Evolutionary conservation across 1,140 invertebrate species (phyloP), one percentile per base, ranked within the genome.

Genomic region (Chymomyza costata): DNA sequence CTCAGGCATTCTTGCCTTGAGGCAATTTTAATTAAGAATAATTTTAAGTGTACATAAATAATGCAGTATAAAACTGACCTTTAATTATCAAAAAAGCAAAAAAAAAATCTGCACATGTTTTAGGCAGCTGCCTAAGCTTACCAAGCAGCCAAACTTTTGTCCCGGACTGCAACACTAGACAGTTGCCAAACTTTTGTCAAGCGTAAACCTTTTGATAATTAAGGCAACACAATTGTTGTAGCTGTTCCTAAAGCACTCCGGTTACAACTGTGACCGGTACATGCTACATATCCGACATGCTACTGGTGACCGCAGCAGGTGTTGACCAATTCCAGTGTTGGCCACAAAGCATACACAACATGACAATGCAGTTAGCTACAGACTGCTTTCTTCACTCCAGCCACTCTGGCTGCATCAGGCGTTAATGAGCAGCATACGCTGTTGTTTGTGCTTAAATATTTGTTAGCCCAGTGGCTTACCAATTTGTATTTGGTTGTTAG

Each of bases 181-280:
- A 78, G 71, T 76, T 76, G 71, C 71, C 71, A 76, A 78, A 76
- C 66, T 78, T 76, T 76, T 76, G 71, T 76, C 71, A 66, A 78
- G 71, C 71, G 71, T 71, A 76, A 76, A 76, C 71, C 71, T 66
- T n/a, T 71, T 76, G 71, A 76, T 76, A 76, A 76, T 76, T 76
- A 71, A 78, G 65, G 71, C 66, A 63, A 15, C 40, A 28, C 2
- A 43, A 31, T 31, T 14, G 10, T 11, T 21, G 25, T 3, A 43
- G 14, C 28, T 0, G 32, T n/a, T n/a, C n/a, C n/a, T n/a, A n/a
- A n/a, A n/a, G 14, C 51, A 47, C 17, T 16, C 32, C 31, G n/a
- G n/a, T n/a, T n/a, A 28, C 18, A 35, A 32, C 41, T 45, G 14
- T 6, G 19, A 28, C 41, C 28, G 8, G 8, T 5, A 30, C 30